Evolutionary conservation across 2,113 vertebrate species (phyloP), one percentile per base, ranked within the genome.

Genomic region (Corvus moneduloides): DNA sequence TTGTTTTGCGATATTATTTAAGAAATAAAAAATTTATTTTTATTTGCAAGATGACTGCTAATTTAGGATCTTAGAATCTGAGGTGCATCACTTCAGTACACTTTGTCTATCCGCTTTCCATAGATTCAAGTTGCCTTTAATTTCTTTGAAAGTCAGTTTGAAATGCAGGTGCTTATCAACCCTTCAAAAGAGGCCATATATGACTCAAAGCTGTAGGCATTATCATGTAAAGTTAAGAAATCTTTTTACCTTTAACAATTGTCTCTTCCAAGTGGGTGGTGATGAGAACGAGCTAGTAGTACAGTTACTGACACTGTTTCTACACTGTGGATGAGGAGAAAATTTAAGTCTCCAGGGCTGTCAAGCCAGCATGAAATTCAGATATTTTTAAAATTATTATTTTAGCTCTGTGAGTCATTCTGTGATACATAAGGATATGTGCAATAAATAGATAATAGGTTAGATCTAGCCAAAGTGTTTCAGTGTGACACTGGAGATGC

Each of bases 341-440:
- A 67, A 59, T 52, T 43, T 73, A 80, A 77, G 48, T 94, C 78
- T 94, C 35, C 52, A 52, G 19, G 32, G 48, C 51, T 94, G 87
- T 90, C 92, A 95, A 81, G 93, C 35, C 52, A 80, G 30, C 39
- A 43, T 86, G 46, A 91, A 93, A 94, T 80, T 90, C 33, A 78
- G 82, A 77, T 96, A 93, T 92, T 96, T 96, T 96, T 78, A 78
- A 56, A 88, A 63, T 62, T 77, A 94, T 90, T 90, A 88, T 91
- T 96, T 97, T 90, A 86, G 49, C 35, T 93, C 56, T 56, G 17
- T 96, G 93, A 97, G 68, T 94, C 90, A 94, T 93, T 93, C 59
- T 69, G 51, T 91, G 87, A 86, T 93, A 82, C 39, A 41, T 74
- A 66, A 91, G 35, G 43, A 67, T 90, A 81, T 24, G 6, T 73